Conservation (phyloP, 2,113 vertebrate genomes). For the Xyliphius kryptos region DNA sequence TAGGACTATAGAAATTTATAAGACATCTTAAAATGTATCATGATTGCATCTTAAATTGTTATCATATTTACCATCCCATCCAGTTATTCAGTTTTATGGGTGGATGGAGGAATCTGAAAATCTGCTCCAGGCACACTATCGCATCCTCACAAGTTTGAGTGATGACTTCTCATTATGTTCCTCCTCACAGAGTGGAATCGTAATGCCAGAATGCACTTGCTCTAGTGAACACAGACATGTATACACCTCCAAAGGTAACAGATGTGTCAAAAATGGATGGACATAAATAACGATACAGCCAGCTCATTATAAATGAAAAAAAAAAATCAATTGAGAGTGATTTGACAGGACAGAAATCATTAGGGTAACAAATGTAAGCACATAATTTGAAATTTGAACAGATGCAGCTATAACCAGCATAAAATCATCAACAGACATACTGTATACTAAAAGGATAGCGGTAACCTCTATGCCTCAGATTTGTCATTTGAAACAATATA, state of each 20-base stretch:
- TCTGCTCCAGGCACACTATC: constrained; percentile 26
- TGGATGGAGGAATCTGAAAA: constrained; percentile 10
- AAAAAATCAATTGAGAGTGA: too few species aligned
- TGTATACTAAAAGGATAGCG: too few species aligned
- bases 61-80: constrained; percentile 22
- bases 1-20: constrained; percentile 18
- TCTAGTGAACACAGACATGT: not conserved
- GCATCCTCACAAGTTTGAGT: constrained; percentile 23
- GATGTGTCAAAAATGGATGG: constrained; percentile 27
- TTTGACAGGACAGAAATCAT: too few species aligned
- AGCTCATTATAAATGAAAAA: too few species aligned
- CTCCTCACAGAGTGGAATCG: constrained; percentile 38
- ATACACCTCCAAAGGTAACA: constrained; percentile 39
- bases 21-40: constrained; percentile 9
- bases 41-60: constrained; percentile 8
- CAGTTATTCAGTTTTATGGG: constrained; percentile 26
- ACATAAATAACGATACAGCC: constrained; percentile 7
- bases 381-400: too few species aligned
- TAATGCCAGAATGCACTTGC: constrained; percentile 15
- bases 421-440: too few species aligned
- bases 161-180: constrained; percentile 31
- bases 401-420: too few species aligned
- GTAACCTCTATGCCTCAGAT: too few species aligned
- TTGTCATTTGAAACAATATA: too few species aligned
- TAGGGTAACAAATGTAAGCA: too few species aligned